These are phyloP conservation scores for Nothura maculosa DNA, from an alignment of 2,797 vertebrate species.

Conservation along the genomic window DNA sequence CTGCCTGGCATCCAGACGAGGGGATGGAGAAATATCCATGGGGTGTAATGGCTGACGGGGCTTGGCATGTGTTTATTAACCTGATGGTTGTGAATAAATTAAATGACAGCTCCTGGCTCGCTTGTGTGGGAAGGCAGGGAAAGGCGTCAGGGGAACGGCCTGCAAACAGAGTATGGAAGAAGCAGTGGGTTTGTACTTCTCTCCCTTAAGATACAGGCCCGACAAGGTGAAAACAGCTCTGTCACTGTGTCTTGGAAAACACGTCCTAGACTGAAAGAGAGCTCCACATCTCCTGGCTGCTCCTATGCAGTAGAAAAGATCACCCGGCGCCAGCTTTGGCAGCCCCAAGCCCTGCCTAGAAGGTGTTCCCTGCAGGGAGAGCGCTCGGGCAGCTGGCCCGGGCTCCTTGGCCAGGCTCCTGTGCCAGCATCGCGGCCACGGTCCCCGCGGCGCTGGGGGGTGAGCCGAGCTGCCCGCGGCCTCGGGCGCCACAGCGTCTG, in stretches of 20 bases:
- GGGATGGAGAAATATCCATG: conserved; percentile 31
- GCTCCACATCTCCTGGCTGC: accelerated
- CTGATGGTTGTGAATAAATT: conserved; percentile 10
- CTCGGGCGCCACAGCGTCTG: accelerated
- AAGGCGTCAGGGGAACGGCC: accelerated
- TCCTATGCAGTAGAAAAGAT: neutral
- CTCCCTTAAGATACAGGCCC: neutral
- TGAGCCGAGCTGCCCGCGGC: neutral
- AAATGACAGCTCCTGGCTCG: neutral
- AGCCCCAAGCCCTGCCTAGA: neutral
- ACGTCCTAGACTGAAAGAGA: neutral
- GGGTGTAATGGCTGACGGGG: neutral
- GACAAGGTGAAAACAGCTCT: no score
- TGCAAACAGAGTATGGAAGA: neutral
- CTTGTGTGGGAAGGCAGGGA: neutral
- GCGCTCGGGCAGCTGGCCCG: neutral
- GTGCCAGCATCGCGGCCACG: accelerated
- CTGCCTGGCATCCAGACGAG: conserved; percentile 59
- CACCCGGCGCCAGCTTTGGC: neutral
- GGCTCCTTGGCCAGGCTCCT: neutral
- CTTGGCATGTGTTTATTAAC: neutral
- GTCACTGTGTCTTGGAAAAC: accelerated
- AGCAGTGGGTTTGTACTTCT: neutral
- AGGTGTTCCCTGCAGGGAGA: neutral
- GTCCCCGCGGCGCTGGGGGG: accelerated